These are phyloP conservation scores for Pica pica DNA, from an alignment of 2,113 vertebrate genomes.

Conservation along the genomic window DNA sequence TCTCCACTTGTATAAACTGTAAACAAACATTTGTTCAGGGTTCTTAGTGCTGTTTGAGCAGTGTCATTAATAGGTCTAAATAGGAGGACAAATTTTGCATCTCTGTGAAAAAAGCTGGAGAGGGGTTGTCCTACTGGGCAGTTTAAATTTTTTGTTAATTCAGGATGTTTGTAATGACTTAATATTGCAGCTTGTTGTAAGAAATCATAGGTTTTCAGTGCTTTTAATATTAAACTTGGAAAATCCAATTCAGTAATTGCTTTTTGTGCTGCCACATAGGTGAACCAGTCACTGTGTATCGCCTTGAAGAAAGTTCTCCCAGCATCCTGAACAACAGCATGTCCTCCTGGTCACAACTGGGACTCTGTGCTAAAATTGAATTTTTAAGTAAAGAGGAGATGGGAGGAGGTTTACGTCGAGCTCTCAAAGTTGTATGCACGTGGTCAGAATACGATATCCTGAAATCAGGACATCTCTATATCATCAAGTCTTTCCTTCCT, in stretches of 20 bases:
- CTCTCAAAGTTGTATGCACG: conserved; percentile 94
- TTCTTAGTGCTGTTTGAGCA: neutral
- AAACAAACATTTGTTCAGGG: neutral
- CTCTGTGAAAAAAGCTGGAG: neutral
- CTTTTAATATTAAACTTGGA: neutral
- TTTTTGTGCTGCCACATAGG: conserved; percentile 66
- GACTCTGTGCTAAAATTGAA: conserved; percentile 96
- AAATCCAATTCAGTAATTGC: neutral
- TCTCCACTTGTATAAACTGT: neutral
- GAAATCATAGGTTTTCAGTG: neutral
- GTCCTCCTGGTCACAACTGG: conserved; percentile 98
- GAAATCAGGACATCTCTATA: conserved; percentile 94
- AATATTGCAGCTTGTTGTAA: neutral
- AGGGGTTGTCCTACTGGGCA: neutral
- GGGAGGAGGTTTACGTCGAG: conserved; percentile 92
- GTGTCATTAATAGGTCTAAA: neutral
- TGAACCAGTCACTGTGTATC: conserved; percentile 95
- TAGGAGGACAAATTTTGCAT: neutral
- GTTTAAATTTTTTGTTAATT: neutral
- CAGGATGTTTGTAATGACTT: neutral
- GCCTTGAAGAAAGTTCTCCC: conserved; percentile 95
- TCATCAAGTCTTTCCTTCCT: conserved; percentile 97
- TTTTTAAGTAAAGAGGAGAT: conserved; percentile 99
- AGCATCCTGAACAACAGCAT: conserved; percentile 98
- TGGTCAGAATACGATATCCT: conserved; percentile 97